Evolutionary conservation across 1,140 invertebrate genomes (phyloP), one percentile per base, ranked within the genome.

Genomic region (Zophobas morio): DNA sequence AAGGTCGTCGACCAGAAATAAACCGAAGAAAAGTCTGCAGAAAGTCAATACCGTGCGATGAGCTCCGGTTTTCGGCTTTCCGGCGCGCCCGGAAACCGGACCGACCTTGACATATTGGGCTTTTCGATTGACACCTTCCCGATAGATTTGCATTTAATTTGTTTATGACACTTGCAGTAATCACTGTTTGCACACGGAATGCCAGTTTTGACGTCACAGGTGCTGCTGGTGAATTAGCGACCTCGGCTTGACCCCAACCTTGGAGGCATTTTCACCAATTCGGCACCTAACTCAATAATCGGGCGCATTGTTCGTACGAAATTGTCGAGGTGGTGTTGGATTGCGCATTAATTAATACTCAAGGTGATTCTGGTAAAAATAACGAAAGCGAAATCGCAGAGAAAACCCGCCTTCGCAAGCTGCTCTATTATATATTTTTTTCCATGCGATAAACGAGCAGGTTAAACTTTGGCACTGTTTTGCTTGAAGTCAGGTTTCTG

Each of bases 1-100:
- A 66, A 66, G 60, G 60, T 66, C 39, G 60, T 42, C 60, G 60
- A 66, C 60, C 60, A 63, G 57, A 63, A 39, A 63, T 63, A 51
- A 51, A 51, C 49, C 49, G n/a, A 51, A 51, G 49, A 51, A 51
- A 51, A 20, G 49, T 2, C 49, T 20, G 49, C 20, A 51, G 20
- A 51, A 20, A 6, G 49, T 51, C 6, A 51, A 51, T 51, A 51
- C 6, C 8, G 34, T 63, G 57, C 33, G n/a, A 39, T 20, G 33
- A 51, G 49, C 49, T 51, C 49, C 32, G 35, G 5, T 54, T 54
- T 51, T 51, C 35, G 2, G 53, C 53, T 54, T 54, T 54, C 53
- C 20, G 20, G 20, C 20, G 20, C 20, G 20, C 20, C 20, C 20
- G 20, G 20, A 20, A 20, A 20, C 20, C 20, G 20, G 20, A 20